A percentile compares a stretch with the other conserved stretches of the same genome.
These are phyloP conservation scores for Eupithecia centaureata DNA, from an alignment of 2,888 invertebrate genomes.

Conservation along the genomic window DNA sequence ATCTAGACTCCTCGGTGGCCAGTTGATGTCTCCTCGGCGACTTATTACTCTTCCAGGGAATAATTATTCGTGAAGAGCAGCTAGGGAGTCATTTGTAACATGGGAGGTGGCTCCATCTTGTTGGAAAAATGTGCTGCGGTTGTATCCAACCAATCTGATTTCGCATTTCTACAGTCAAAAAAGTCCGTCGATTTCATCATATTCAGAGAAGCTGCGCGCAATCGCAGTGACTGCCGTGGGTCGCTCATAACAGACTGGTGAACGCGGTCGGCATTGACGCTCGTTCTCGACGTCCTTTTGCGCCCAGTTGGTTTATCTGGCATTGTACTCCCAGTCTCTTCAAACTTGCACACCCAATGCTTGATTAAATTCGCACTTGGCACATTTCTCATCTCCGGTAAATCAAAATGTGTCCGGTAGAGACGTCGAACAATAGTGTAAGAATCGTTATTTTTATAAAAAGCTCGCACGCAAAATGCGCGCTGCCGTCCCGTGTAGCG, in stretches of 20 bases:
- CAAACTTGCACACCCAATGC: conserved; percentile 45
- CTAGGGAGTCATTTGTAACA: conserved; percentile 45
- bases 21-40: conserved; percentile 39
- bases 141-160: too few species aligned
- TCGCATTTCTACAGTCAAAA: too few species aligned
- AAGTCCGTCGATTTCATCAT: conserved; percentile 25
- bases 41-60: conserved; percentile 40
- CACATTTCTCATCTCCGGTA: conserved; percentile 51
- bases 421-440: conserved; percentile 45
- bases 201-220: not conserved
- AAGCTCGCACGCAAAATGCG: conserved; percentile 3
- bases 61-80: conserved; percentile 46
- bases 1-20: conserved; percentile 40
- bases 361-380: conserved; percentile 43
- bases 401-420: conserved; percentile 20
- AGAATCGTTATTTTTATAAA: conserved; percentile 20
- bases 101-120: conserved; percentile 47
- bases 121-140: too few species aligned
- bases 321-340: conserved; percentile 47
- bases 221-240: not conserved
- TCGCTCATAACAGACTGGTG: conserved; percentile 43
- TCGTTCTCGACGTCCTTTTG: conserved; percentile 32
- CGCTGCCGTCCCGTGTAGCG: not conserved
- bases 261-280: conserved; percentile 44
- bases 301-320: conserved; percentile 25